Conservation (phyloP, 1,140 invertebrate species). For the Chironomus striatipennis region DNA sequence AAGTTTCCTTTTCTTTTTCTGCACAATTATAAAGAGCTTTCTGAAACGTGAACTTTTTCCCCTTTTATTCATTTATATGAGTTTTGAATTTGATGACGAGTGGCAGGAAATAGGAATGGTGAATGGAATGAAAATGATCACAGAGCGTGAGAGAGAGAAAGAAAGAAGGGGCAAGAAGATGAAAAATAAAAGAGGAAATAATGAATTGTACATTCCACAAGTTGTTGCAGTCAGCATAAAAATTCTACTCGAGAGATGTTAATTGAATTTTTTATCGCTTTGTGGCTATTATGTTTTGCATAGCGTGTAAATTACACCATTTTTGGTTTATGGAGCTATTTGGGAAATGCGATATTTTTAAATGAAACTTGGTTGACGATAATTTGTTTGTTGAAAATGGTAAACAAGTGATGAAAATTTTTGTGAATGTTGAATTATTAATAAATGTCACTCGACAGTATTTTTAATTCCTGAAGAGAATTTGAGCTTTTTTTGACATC, state of each 20-base stretch:
- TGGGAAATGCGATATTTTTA: no score
- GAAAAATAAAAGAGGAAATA: not conserved
- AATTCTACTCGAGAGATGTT: not conserved
- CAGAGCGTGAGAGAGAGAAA: not conserved
- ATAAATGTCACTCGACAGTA: no score
- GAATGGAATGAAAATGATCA: not conserved
- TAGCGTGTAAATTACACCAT: no score
- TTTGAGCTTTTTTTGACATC: no score
- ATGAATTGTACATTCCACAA: not conserved
- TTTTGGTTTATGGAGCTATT: no score
- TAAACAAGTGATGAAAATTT: no score
- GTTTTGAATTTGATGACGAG: no score
- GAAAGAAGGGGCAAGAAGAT: not conserved
- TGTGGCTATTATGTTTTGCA: not conserved
- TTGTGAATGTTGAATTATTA: no score
- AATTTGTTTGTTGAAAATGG: no score
- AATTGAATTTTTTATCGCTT: conserved; percentile 9
- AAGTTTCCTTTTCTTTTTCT: not conserved
- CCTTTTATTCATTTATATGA: not conserved
- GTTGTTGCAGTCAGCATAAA: conserved; percentile 7
- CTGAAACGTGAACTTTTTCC: not conserved
- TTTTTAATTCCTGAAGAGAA: no score
- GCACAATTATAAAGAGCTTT: not conserved
- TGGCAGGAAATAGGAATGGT: not conserved
- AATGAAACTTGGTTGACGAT: no score